These are phyloP conservation scores for Gymnothorax javanicus DNA, from an alignment of 2,797 vertebrate genomes.

Conservation along the genomic window DNA sequence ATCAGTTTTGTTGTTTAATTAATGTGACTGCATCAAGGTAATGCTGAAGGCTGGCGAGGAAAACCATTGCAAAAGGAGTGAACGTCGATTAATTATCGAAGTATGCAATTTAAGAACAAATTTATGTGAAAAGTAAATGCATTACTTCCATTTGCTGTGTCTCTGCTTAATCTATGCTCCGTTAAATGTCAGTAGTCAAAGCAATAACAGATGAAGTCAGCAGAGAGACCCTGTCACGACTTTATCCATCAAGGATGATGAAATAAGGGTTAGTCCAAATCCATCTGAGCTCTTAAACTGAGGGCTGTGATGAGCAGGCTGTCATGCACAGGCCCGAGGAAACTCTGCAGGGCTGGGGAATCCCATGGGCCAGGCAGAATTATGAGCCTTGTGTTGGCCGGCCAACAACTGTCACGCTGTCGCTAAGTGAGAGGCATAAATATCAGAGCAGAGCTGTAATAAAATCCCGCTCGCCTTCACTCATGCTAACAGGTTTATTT, in stretches of 20 bases:
- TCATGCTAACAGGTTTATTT: slow-evolving; percentile 10
- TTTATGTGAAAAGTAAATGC: background rate
- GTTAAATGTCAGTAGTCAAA: slow-evolving; percentile 10
- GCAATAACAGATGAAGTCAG: slow-evolving; percentile 17
- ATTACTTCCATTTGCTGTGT: background rate
- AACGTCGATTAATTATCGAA: slow-evolving; percentile 34
- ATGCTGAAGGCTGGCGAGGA: background rate
- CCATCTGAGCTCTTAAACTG: slow-evolving; percentile 33
- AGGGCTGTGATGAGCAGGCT: slow-evolving; percentile 31
- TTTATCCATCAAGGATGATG: slow-evolving; percentile 37
- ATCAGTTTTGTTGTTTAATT: slow-evolving; percentile 16
- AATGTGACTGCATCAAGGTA: background rate
- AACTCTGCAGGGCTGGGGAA: slow-evolving; percentile 20
- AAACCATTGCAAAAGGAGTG: background rate
- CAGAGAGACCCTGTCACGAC: background rate
- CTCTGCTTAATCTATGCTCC: background rate
- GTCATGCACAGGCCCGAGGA: slow-evolving; percentile 27
- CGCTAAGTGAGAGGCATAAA: slow-evolving; percentile 31
- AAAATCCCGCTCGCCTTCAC: background rate
- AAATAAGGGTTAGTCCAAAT: slow-evolving; percentile 36
- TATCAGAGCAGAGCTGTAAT: slow-evolving; percentile 16
- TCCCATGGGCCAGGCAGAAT: background rate
- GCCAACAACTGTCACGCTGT: background rate
- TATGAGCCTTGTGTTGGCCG: slow-evolving; percentile 10
- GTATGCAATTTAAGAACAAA: slow-evolving; percentile 30